Conservation (phyloP, 2,888 invertebrate genomes). For the Chalcis sispes region DNA sequence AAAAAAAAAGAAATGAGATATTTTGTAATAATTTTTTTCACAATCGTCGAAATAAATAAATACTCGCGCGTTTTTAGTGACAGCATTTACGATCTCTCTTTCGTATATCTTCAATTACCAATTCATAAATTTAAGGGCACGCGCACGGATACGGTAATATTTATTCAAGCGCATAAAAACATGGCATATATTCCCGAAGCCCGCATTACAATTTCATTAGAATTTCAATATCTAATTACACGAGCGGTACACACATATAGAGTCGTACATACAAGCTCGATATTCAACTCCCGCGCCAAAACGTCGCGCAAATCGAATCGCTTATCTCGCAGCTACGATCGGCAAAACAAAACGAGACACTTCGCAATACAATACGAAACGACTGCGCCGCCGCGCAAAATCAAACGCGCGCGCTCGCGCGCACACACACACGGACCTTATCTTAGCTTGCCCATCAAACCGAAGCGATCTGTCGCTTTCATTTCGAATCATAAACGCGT, state of each 20-base stretch:
- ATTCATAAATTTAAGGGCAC: slow-evolving; percentile 15
- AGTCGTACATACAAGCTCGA: not conserved
- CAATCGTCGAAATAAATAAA: not conserved
- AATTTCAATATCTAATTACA: slow-evolving; percentile 44
- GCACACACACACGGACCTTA: slow-evolving; percentile 20
- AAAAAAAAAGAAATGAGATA: no score
- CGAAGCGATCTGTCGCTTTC: slow-evolving; percentile 49
- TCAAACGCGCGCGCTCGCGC: no score
- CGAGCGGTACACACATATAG: no score
- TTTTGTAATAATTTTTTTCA: not conserved
- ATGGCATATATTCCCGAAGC: not conserved
- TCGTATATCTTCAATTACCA: not conserved
- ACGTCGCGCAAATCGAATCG: slow-evolving; percentile 39
- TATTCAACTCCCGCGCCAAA: slow-evolving; percentile 1
- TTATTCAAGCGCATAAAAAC: not conserved
- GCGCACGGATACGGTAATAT: not conserved
- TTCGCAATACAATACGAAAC: no score
- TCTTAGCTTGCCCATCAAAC: slow-evolving; percentile 47
- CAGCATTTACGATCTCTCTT: not conserved
- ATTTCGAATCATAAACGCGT: slow-evolving; percentile 35
- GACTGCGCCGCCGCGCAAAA: no score
- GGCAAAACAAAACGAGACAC: slow-evolving; percentile 3
- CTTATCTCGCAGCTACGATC: slow-evolving; percentile 37
- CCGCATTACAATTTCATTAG: slow-evolving; percentile 38
- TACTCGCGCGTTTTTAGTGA: no score